Evolutionary conservation across 2,888 invertebrate genomes (phyloP), one percentile per base, ranked within the genome.

Genomic region (Erannis defoliaria): DNA sequence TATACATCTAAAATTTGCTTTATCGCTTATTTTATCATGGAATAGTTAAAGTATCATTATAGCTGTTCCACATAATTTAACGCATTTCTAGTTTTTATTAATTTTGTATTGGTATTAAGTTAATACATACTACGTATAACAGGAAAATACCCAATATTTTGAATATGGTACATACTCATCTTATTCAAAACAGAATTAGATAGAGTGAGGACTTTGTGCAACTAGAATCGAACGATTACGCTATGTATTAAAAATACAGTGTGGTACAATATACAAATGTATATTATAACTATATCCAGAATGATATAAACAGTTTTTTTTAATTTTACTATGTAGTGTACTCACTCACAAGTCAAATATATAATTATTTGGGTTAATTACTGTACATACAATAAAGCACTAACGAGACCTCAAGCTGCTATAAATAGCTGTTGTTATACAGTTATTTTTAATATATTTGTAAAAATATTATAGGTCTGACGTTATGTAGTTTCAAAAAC

Each of bases 1-100:
- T 58, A 55, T 58, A 48, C 53, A 49, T 40, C 54, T 62, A 68
- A 71, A 45, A 45, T 48, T 53, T 56, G 42, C 21, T 43, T 55
- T 16, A 58, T 45, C 26, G 19, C 31, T 37, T 43, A 46, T 46
- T 46, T 31, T 19, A 46, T 16, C 10, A 29, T 19, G 5, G 12
- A 46, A 16, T 26, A 45, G 26, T 26, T 26, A n/a, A n/a, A 18
- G 14, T 16, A 2, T 14, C 4, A n/a, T n/a, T 29, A 14, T 43
- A 29, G 4, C 26, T 45, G 14, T 33, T 46, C 12, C 18, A 19
- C 26, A 16, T 26, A 9, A 26, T 45, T 45, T 14, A 45, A 2
- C 26, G 9, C 43, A 26, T 26, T 43, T 18, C 33, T 53, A 49
- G 14, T 31, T 9, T 46, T 46, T 31, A 3, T 6, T 19, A 16